Conservation (phyloP, 1,140 invertebrate species). For the Drosophila orena region DNA sequence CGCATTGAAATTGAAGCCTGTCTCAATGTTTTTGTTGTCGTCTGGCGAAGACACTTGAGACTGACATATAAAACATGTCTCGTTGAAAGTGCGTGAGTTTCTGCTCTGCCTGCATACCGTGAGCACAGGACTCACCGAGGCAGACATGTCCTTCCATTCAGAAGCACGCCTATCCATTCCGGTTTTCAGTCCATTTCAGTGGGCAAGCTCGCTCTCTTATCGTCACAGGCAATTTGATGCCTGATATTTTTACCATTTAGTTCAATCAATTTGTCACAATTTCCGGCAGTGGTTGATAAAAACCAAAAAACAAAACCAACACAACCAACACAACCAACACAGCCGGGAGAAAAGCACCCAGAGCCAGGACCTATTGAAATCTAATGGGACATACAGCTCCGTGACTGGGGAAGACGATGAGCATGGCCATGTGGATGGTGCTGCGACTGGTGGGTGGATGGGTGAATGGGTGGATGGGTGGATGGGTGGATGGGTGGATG, state of each 20-base stretch:
- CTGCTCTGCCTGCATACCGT: constrained; percentile 51
- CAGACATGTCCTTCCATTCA: constrained; percentile 11
- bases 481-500: no score
- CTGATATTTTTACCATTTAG: constrained; percentile 80
- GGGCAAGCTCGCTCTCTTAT: constrained; percentile 32
- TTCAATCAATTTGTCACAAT: constrained; percentile 81
- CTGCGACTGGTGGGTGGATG: background rate
- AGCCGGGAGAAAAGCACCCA: constrained; percentile 1
- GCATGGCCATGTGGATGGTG: no score
- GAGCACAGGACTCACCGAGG: constrained; percentile 40
- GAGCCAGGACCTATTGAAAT: constrained; percentile 62
- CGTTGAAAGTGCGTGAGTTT: constrained; percentile 54
- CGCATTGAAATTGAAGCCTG: constrained; percentile 11
- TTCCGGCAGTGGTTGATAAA: constrained; percentile 52
- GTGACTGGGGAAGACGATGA: constrained; percentile 25
- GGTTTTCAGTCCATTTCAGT: background rate
- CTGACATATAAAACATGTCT: constrained; percentile 78
- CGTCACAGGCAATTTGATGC: constrained; percentile 76
- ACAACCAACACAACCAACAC: background rate
- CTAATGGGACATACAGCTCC: constrained; percentile 67
- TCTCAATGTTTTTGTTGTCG: constrained; percentile 43
- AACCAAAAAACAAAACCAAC: constrained; percentile 24
- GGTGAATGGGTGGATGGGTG: constrained; percentile 4
- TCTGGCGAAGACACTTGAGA: constrained; percentile 73
- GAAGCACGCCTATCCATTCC: constrained; percentile 1